Conservation (phyloP, 2,888 invertebrate species). For the Lasius platythorax region DNA sequence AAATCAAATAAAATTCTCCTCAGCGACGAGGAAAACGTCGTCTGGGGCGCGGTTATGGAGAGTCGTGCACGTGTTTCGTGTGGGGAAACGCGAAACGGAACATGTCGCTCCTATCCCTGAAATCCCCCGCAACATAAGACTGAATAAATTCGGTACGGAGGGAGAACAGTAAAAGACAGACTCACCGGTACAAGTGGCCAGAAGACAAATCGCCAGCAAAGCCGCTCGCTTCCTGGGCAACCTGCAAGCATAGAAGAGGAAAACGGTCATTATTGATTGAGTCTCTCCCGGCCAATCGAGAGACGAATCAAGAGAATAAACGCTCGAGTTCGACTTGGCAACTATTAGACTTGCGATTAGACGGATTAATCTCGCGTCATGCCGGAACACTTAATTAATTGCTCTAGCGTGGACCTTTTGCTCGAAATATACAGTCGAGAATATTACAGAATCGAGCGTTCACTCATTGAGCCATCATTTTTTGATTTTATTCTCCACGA, state of each 20-base stretch:
- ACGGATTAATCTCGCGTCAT: slow-evolving; percentile 43
- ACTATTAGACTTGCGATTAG: slow-evolving; percentile 44
- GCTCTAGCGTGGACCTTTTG: neutral
- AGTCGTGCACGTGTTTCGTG: slow-evolving; percentile 7
- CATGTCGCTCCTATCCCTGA: neutral
- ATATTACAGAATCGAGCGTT: slow-evolving; percentile 11
- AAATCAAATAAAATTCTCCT: slow-evolving; percentile 52
- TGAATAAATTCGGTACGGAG: slow-evolving; percentile 30
- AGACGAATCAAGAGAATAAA: slow-evolving; percentile 41
- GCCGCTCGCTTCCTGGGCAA: slow-evolving; percentile 71
- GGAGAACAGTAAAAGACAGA: slow-evolving; percentile 48
- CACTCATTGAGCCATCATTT: neutral
- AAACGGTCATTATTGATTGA: slow-evolving; percentile 57
- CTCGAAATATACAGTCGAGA: neutral
- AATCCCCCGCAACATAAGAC: neutral
- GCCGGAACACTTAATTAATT: slow-evolving; percentile 40
- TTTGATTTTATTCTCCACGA: neutral
- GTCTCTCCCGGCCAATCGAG: slow-evolving; percentile 35
- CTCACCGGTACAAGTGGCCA: slow-evolving; percentile 79
- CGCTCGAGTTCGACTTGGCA: slow-evolving; percentile 40
- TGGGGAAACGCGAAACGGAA: neutral
- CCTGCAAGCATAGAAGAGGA: slow-evolving; percentile 74
- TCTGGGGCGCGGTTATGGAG: slow-evolving; percentile 22
- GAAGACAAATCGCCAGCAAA: slow-evolving; percentile 77
- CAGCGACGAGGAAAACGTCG: slow-evolving; percentile 13